Evolutionary conservation across 2,888 invertebrate species (phyloP).

Genomic region (Chaetogeoica ovagalla): DNA sequence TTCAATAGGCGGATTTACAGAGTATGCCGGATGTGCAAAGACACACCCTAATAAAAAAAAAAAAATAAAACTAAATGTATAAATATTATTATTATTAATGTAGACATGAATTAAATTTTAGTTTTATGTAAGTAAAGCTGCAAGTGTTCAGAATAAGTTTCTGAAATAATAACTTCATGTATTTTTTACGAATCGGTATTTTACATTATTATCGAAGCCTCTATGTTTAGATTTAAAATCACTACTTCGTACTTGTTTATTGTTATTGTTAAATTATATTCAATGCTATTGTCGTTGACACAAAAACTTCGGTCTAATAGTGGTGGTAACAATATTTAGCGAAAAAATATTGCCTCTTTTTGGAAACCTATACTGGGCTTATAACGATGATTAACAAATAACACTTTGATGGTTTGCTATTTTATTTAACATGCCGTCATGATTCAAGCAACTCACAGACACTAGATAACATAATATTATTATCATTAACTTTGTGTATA

Average conservation of each 20-base stretch:
- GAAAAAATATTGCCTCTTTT: background rate
- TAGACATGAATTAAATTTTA: no score
- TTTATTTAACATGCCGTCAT: background rate
- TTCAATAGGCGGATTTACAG: no score
- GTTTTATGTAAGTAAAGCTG: no score
- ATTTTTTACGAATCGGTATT: no score
- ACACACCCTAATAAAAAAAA: no score
- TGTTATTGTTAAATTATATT: background rate
- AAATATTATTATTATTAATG: no score
- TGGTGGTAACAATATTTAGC: slow-evolving; percentile 7
- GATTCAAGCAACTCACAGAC: background rate
- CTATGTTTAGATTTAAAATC: slow-evolving; percentile 2
- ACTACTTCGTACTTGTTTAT: slow-evolving; percentile 6
- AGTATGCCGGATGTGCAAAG: no score
- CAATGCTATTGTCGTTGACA: slow-evolving; percentile 1
- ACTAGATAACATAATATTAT: background rate
- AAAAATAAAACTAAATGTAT: no score
- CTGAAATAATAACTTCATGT: no score
- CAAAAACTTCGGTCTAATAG: background rate
- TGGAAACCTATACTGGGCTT: background rate
- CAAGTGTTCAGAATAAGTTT: no score
- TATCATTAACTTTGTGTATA: background rate
- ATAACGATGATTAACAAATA: slow-evolving; percentile 12
- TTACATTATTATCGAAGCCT: no score
- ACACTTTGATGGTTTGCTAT: background rate